phyloP scores from a whole-genome alignment of 2,888 invertebrate genomes.

The Xiphydria camelus region DNA sequence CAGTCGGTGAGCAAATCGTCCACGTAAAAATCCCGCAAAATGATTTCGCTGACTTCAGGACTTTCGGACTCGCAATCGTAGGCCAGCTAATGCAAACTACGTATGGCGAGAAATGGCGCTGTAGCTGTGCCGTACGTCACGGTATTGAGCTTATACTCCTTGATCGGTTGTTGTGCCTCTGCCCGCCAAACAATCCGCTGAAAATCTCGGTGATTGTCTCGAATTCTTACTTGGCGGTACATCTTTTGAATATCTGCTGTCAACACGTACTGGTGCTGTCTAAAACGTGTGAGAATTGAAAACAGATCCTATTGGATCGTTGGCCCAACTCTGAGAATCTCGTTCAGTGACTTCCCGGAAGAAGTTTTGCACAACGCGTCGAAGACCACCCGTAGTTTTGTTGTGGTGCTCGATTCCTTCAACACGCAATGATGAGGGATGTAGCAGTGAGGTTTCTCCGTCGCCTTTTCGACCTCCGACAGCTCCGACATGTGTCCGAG shows the following conservation, averaged over 20 bases:
- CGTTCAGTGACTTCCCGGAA: constrained; percentile 33
- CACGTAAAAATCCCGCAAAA: constrained; percentile 21
- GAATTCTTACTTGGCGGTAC: constrained; percentile 32
- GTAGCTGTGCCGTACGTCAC: constrained; percentile 35
- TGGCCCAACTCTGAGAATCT: constrained; percentile 29
- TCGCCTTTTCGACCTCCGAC: background rate
- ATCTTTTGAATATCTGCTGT: constrained; percentile 43
- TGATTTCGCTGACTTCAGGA: constrained; percentile 2
- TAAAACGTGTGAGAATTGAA: constrained; percentile 27
- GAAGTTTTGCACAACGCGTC: constrained; percentile 32
- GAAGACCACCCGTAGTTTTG: constrained; percentile 39
- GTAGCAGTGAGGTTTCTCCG: constrained; percentile 20
- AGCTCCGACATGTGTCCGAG: constrained; percentile 15
- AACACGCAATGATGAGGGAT: constrained; percentile 40
- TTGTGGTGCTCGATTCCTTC: constrained; percentile 30
- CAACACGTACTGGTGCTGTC: constrained; percentile 26
- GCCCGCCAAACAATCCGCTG: constrained; percentile 41
- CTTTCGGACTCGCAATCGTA: constrained; percentile 12
- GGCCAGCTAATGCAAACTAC: constrained; percentile 17
- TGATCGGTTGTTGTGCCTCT: constrained; percentile 7
- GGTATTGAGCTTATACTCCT: constrained; percentile 26
- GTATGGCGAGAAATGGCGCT: constrained; percentile 31
- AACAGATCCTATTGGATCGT: constrained; percentile 30
- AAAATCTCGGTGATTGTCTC: constrained; percentile 25
- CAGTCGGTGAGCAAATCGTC: constrained; percentile 21